A percentile compares a stretch with the other conserved stretches of the same genome.
phyloP scores from a whole-genome alignment of 2,113 vertebrate genomes.

The Kryptolebias marmoratus region DNA sequence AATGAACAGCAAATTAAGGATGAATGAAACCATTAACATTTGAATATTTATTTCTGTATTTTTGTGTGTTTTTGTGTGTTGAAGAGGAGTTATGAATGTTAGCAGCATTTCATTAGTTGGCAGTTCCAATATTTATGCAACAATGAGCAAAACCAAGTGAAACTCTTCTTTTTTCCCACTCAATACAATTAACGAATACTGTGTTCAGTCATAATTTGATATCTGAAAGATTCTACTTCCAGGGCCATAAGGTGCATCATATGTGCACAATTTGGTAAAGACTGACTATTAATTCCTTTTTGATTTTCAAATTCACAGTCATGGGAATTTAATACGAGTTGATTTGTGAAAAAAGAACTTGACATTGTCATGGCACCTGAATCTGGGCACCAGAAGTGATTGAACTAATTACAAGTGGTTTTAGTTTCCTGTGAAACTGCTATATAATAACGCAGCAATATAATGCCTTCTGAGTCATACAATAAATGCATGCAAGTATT shows the following conservation, averaged over 20 bases:
- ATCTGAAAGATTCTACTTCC: too few species aligned
- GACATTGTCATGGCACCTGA: not conserved
- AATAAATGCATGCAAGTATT: not conserved
- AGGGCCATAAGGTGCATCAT: too few species aligned
- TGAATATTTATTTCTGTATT: not conserved
- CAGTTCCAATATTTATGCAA: not conserved
- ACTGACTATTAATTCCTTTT: not conserved
- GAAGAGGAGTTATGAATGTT: constrained; percentile 8
- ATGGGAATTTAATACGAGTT: too few species aligned
- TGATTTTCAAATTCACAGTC: not conserved
- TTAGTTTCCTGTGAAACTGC: not conserved
- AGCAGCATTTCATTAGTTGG: not conserved
- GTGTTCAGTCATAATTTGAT: too few species aligned
- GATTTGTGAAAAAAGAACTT: not conserved
- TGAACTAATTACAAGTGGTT: not conserved
- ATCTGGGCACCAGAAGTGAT: not conserved
- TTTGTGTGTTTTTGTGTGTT: constrained; percentile 15
- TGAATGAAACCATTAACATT: constrained; percentile 13
- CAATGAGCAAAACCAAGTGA: constrained; percentile 8
- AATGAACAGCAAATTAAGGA: constrained; percentile 25
- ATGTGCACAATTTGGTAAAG: not conserved
- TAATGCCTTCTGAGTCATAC: constrained; percentile 7
- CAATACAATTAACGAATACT: too few species aligned
- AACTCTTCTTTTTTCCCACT: too few species aligned
- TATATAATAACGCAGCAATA: not conserved